These are phyloP conservation scores for Tipula confusa DNA, from an alignment of 2,888 invertebrate species.

Conservation along the genomic window DNA sequence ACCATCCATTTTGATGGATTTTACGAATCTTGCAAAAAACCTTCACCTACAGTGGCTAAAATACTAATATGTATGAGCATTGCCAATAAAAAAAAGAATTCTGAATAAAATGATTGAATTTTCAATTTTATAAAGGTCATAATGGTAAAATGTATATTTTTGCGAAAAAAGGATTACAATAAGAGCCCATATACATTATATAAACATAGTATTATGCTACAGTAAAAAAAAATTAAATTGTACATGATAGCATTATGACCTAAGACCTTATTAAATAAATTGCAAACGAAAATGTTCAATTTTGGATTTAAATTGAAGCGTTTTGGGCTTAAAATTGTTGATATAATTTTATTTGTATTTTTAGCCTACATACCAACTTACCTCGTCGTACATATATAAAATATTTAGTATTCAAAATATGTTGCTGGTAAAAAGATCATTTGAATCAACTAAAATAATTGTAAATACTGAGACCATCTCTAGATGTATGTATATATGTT, in stretches of 20 bases:
- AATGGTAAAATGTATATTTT: neutral
- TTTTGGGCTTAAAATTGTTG: neutral
- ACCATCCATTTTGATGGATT: neutral
- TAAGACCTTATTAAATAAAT: neutral
- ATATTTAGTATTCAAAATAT: neutral
- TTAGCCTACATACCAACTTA: neutral
- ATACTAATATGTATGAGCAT: neutral
- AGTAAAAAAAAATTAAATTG: neutral
- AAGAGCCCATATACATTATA: neutral
- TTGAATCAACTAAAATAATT: neutral
- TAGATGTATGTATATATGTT: too few relatives aligned
- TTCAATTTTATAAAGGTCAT: neutral
- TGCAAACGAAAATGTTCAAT: neutral
- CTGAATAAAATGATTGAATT: neutral
- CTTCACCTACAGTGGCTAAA: too few relatives aligned
- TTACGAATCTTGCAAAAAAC: neutral
- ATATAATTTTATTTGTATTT: neutral
- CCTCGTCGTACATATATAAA: too few relatives aligned
- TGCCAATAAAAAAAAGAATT: neutral
- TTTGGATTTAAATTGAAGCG: neutral
- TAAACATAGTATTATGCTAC: neutral
- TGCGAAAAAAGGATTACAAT: neutral
- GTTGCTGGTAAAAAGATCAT: neutral
- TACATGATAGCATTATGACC: neutral
- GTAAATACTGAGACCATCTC: neutral